Conservation (phyloP, 2,888 invertebrate genomes). For the Cryptus armator region DNA sequence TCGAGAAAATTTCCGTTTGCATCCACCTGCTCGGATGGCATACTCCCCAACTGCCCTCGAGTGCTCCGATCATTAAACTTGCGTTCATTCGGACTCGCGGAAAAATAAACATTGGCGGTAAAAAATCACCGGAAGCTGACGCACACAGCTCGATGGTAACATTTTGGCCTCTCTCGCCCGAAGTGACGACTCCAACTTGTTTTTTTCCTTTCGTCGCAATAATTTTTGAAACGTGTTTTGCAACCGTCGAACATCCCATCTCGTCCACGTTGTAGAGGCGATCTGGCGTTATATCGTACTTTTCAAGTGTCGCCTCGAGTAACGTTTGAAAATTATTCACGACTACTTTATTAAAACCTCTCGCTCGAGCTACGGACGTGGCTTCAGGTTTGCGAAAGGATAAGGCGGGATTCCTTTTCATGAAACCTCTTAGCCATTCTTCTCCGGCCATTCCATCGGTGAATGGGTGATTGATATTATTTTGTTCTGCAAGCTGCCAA, state of each 20-base stretch:
- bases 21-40: constrained; percentile 77
- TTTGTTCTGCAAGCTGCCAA: constrained; percentile 18
- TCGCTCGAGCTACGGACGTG: constrained; percentile 40
- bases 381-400: constrained; percentile 24
- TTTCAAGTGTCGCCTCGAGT: neutral
- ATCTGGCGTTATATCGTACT: neutral
- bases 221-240: constrained; percentile 32
- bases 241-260: constrained; percentile 14
- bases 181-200: constrained; percentile 74
- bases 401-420: constrained; percentile 19
- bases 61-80: constrained; percentile 73
- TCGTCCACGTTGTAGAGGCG: constrained; percentile 2
- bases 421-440: constrained; percentile 38
- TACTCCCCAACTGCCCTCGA: constrained; percentile 74
- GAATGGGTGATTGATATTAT: neutral
- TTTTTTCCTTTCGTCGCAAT: constrained; percentile 60
- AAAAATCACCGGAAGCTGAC: constrained; percentile 72
- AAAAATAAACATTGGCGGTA: constrained; percentile 75
- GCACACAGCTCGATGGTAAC: constrained; percentile 76
- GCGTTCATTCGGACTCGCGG: constrained; percentile 75
- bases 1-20: constrained; percentile 75
- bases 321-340: constrained; percentile 9
- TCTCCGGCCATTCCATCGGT: neutral
- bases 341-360: constrained; percentile 19
- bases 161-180: constrained; percentile 76